Evolutionary conservation across 1,140 invertebrate species (phyloP), one percentile per base, ranked within the genome.

Genomic region (Limonius californicus): DNA sequence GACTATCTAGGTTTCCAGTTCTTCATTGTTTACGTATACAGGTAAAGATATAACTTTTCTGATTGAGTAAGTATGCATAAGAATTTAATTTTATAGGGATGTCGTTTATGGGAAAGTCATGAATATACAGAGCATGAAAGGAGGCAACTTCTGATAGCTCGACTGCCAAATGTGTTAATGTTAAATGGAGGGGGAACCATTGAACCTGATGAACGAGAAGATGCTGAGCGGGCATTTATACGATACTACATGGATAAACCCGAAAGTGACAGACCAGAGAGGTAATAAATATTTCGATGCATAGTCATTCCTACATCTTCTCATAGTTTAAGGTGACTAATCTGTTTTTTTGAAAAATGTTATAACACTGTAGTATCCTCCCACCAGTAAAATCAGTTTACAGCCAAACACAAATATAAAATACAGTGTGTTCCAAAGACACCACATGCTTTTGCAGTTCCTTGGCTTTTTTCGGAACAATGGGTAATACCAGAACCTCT

Each of bases 141-240:
- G 60, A 79, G 90, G 18, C 88, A 94, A 73, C 79, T 95, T 32
- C 75, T 95, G 27, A 91, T 97, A 58, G 94, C 94, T 1, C 81
- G 94, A 57, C 77, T 97, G 58, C 92, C 93, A 39, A 91, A 90
- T 73, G 87, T 96, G 16, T 82, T 85, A 64, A 90, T 88, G 50
- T 78, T 97, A 9, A 97, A 97, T 79, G 91, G 91, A 53, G 94
- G 94, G 15, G 93, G 92, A 43, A 83, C 84, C 21, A 92, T 97
- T 68, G 85, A 85, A 23, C 82, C 82, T 0, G 88, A 92, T 68
- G 93, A 96, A 74, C 82, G 94, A 59, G 91, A 95, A 77, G 90
- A 94, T 72, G 90, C 94, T n/a, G 94, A 97, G 74, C 81, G 94
- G 60, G 92, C 92, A 67, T 97, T 96, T 78, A 92, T 97, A 65